Base-by-base conservation (phyloP, 2,113 vertebrate genomes). In the Heloderma charlesbogerti region DNA sequence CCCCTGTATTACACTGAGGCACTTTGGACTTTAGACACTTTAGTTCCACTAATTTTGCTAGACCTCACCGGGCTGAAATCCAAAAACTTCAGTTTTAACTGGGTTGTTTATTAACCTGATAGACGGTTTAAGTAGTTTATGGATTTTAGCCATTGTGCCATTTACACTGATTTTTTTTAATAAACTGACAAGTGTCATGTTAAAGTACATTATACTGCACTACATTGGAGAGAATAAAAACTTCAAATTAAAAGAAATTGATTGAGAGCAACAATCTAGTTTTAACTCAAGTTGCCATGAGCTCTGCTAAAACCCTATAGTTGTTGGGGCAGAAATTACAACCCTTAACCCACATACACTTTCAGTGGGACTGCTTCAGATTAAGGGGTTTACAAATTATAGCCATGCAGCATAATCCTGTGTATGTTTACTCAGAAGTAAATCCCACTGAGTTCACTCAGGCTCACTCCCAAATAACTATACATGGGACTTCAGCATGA, bases 101-200 rank as follows among this genome's bases (percentile, higher is more conserved):
- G 29, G 40, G 75, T 78, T n/a, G 77, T 88, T 88, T 80, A 67
- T 80, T 67, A 18, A 88, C 20, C 75, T 48, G 57, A 80, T 43
- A 69, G 57, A 88, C 37, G 37, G 72, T 80, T 79, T 79, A 88
- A 88, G 87, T 88, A 88, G 60, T 79, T 67, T n/a, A 45, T 79
- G 40, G 40, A 67, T 79, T 88, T 80, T 79, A 80, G 87, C 87
- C 74, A 79, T 29, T 22, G 15, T 63, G 54, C 57, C 54, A 34
- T 66, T 63, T 87, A 77, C n/a, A 40, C 29, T 63, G 51, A 31
- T 45, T 34, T 67, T 78, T 57, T 51, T 77, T 34, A 15, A 40
- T 88, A 79, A 88, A 66, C 74, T 79, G 60, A 79, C 74, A 88
- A 80, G 18, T 80, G 74, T 48, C n/a, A 45, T 5, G 12, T 80